Evolutionary conservation across 2,888 invertebrate species (phyloP).

Genomic region (Tiliacea citrago): DNA sequence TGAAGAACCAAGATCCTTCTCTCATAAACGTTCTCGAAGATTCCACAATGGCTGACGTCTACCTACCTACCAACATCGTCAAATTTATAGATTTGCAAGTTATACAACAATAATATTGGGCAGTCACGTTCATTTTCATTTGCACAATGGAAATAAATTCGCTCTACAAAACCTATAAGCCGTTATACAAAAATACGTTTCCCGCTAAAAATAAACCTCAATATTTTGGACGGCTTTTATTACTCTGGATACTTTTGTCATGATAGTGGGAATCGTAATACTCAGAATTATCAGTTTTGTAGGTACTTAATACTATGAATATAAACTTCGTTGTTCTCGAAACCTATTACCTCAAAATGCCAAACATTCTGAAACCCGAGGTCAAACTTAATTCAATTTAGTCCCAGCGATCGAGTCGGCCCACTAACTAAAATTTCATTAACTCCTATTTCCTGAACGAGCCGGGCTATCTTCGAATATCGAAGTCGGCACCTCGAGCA

Average conservation of each 20-base stretch:
- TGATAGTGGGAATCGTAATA: neutral
- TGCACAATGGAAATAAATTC: constrained; percentile 50
- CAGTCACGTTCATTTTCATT: constrained; percentile 57
- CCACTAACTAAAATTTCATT: constrained; percentile 74
- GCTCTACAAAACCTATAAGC: constrained; percentile 43
- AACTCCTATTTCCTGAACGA: constrained; percentile 70
- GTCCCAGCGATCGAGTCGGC: constrained; percentile 43
- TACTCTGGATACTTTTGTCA: constrained; percentile 1
- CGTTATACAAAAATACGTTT: constrained; percentile 35
- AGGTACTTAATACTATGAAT: neutral
- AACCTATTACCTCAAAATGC: constrained; percentile 19
- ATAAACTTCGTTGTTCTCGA: neutral
- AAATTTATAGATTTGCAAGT: constrained; percentile 14
- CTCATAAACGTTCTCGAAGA: neutral
- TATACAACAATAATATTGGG: constrained; percentile 43
- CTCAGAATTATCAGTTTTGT: neutral
- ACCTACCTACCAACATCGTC: neutral
- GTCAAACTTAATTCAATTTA: constrained; percentile 61
- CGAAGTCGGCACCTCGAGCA: constrained; percentile 50
- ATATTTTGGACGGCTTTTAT: constrained; percentile 39
- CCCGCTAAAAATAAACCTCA: constrained; percentile 36
- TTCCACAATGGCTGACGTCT: neutral
- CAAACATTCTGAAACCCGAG: constrained; percentile 36
- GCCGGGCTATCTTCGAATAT: constrained; percentile 61
- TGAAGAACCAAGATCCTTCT: neutral